These are phyloP conservation scores for Pyrrhosoma nymphula DNA, from an alignment of 2,888 invertebrate genomes.

Conservation along the genomic window DNA sequence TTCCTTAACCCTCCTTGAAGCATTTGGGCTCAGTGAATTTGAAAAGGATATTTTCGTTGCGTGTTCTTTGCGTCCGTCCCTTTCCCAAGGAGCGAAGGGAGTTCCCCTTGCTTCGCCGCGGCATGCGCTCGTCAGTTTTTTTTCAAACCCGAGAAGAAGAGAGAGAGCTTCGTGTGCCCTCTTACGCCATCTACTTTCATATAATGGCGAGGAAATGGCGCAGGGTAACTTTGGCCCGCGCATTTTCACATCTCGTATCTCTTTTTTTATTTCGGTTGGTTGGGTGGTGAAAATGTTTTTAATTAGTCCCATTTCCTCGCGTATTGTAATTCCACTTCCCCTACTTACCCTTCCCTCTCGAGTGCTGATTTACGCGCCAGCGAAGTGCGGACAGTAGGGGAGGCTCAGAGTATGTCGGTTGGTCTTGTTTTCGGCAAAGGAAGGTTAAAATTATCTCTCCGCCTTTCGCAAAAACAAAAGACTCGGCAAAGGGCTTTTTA, in stretches of 20 bases:
- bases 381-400: neutral
- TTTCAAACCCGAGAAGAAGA: neutral
- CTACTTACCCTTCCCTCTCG: neutral
- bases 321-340: neutral
- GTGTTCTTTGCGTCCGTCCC: neutral
- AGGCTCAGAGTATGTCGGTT: too few relatives aligned
- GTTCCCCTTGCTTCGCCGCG: neutral
- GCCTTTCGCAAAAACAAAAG: too few relatives aligned
- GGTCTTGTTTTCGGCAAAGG: neutral
- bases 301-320: neutral
- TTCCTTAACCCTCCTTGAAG: neutral
- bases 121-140: neutral
- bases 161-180: neutral
- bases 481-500: too few relatives aligned
- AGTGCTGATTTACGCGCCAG: neutral
- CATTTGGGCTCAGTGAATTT: neutral
- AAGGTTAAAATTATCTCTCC: neutral
- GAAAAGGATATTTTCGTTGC: conserved; percentile 28
- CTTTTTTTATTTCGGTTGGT: neutral
- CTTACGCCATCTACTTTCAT: neutral
- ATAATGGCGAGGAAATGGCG: neutral
- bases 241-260: neutral
- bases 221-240: neutral
- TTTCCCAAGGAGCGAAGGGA: neutral
- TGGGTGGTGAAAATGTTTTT: neutral